Evolutionary conservation across 2,888 invertebrate genomes (phyloP), one percentile per base, ranked within the genome.

Genomic region (Heliconius cydno): DNA sequence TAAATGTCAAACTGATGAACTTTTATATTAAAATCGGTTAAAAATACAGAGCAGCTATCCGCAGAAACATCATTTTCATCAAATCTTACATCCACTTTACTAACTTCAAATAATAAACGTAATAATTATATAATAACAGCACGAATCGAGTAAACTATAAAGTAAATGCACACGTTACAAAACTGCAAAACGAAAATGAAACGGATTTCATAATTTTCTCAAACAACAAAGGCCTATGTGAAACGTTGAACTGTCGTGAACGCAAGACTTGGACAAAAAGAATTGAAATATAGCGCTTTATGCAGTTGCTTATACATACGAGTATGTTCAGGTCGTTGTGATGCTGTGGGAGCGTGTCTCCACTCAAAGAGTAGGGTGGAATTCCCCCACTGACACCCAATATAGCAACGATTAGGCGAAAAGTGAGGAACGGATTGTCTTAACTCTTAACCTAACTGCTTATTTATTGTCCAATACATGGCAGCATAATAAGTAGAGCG

Each of bases 201-300:
- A 70, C 57, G 73, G 19, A 80, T 84, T 83, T 82, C 85, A 83
- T 80, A 83, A 84, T 84, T 73, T 82, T 84, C 85, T 82, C 85
- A 84, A 79, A 77, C 66, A 68, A 82, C 82, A 81, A 82, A 80
- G 72, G 83, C 80, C 75, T 80, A 77, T 79, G 81, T 52, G 82
- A 80, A 80, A 79, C 57, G 41, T 6, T 41, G 41, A 73, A 68
- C 73, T 41, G 78, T 82, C 80, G 81, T 79, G 80, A 83, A 82
- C 79, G 78, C 41, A 72, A 71, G 34, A 41, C 28, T 30, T 70
- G 25, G 72, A 72, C 75, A 75, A 75, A 65, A 75, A 75, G 5
- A 15, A 30, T 38, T 75, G 65, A 65, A 65, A 75, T 65, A 65
- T 75, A 10, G 19, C 75, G n/a, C 34, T 60, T 73, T 60, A 60